These are phyloP conservation scores for Rhincodon typus DNA, from an alignment of 2,797 vertebrate species.

Conservation along the genomic window DNA sequence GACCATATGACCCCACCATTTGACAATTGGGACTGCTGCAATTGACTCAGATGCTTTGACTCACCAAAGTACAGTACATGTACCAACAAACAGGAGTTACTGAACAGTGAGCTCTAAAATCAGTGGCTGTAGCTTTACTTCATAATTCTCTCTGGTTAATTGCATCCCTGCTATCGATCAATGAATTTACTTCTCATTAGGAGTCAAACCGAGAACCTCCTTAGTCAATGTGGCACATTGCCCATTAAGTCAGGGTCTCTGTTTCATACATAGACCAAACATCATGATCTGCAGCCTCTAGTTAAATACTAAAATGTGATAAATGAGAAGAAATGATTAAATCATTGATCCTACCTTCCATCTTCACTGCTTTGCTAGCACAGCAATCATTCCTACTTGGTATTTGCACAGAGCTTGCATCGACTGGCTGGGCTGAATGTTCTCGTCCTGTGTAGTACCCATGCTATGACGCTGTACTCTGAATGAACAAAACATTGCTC, in stretches of 20 bases:
- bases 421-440: too few relatives aligned
- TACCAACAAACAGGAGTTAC: not conserved
- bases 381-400: not conserved
- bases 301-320: not conserved
- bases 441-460: too few relatives aligned
- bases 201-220: not conserved
- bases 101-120: not conserved
- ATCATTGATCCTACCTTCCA: slow-evolving; percentile 29
- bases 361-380: not conserved
- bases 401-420: too few relatives aligned
- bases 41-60: too few relatives aligned
- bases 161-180: not conserved
- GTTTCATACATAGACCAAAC: not conserved
- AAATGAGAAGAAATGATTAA: not conserved
- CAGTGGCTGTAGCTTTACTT: not conserved
- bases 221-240: not conserved
- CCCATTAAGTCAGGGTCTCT: not conserved
- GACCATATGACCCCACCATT: too few relatives aligned
- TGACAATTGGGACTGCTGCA: too few relatives aligned
- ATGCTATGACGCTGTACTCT: too few relatives aligned
- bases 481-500: not conserved
- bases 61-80: not conserved
- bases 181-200: not conserved
- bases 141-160: not conserved
- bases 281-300: too few relatives aligned